Conservation (phyloP, 2,797 vertebrate species). For the Cetoscarus ocellatus region DNA sequence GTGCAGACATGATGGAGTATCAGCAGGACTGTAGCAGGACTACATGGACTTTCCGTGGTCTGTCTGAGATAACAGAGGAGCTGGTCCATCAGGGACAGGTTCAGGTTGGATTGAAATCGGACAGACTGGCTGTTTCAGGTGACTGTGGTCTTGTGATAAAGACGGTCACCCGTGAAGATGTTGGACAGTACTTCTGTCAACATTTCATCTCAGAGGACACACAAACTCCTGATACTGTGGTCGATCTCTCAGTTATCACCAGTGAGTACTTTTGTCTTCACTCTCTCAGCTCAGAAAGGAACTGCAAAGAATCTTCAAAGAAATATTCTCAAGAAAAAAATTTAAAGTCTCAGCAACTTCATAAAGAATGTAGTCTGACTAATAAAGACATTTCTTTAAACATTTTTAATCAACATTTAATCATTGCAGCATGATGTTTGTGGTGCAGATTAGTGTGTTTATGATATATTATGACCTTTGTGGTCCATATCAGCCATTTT, state of each 20-base stretch:
- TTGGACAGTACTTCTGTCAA: slow-evolving; percentile 4
- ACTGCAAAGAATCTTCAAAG: background rate
- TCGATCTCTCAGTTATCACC: slow-evolving; percentile 5
- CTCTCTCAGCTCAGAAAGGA: background rate
- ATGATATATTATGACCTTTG: too few species aligned
- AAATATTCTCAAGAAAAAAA: too few species aligned
- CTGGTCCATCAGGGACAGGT: rapidly evolving
- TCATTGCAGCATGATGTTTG: too few species aligned
- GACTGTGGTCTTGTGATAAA: slow-evolving; percentile 53
- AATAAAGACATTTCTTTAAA: too few species aligned
- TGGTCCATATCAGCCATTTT: too few species aligned
- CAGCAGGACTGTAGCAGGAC: background rate
- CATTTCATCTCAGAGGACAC: background rate
- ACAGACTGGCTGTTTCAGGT: slow-evolving; percentile 25
- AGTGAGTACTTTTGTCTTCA: slow-evolving; percentile 28
- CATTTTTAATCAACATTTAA: too few species aligned
- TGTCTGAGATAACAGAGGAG: too few species aligned
- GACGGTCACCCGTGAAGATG: background rate
- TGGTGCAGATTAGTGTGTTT: too few species aligned
- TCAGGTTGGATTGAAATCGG: background rate
- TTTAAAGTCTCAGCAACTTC: too few species aligned
- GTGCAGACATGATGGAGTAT: background rate
- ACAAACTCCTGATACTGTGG: rapidly evolving
- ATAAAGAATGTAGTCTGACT: too few species aligned
- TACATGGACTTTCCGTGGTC: background rate